phyloP scores from a whole-genome alignment of 1,140 invertebrate species.

The Maconellicoccus hirsutus region DNA sequence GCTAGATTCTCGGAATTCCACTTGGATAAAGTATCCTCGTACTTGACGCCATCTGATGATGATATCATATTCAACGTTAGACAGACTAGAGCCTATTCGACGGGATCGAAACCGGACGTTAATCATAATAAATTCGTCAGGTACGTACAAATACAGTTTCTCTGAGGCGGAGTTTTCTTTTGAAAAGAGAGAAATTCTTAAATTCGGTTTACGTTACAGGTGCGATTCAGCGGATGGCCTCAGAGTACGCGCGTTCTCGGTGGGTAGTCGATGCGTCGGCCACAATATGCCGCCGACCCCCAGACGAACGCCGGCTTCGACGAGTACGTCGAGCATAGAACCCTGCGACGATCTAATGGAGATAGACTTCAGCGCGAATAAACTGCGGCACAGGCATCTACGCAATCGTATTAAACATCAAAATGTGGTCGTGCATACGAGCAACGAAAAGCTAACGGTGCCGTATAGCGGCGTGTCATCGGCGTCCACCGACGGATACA shows the following conservation, averaged over 20 bases:
- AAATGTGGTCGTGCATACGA: constrained; percentile 15
- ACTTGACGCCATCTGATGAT: constrained; percentile 47
- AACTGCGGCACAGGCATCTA: constrained; percentile 21
- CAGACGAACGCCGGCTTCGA: constrained; percentile 35
- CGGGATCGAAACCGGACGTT: constrained; percentile 62
- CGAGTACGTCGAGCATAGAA: constrained; percentile 48
- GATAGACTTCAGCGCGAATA: constrained; percentile 51
- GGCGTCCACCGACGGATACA: constrained; percentile 29
- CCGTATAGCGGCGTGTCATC: constrained; percentile 27
- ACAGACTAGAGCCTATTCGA: constrained; percentile 68
- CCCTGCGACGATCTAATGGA: constrained; percentile 67
- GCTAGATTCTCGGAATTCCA: constrained; percentile 48
- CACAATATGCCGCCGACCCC: constrained; percentile 15
- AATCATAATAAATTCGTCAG: constrained; percentile 29
- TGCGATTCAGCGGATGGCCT: constrained; percentile 33
- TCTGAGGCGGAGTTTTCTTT: no score
- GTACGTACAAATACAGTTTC: no score
- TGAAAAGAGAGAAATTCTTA: no score
- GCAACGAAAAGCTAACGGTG: constrained; percentile 28
- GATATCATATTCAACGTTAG: constrained; percentile 41
- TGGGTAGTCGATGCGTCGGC: constrained; percentile 37
- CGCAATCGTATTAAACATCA: constrained; percentile 21
- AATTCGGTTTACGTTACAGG: constrained; percentile 38
- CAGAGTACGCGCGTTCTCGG: constrained; percentile 53
- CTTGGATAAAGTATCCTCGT: constrained; percentile 52